Evolutionary conservation across 2,888 invertebrate genomes (phyloP).

Genomic region (Cacoxenus indagator): DNA sequence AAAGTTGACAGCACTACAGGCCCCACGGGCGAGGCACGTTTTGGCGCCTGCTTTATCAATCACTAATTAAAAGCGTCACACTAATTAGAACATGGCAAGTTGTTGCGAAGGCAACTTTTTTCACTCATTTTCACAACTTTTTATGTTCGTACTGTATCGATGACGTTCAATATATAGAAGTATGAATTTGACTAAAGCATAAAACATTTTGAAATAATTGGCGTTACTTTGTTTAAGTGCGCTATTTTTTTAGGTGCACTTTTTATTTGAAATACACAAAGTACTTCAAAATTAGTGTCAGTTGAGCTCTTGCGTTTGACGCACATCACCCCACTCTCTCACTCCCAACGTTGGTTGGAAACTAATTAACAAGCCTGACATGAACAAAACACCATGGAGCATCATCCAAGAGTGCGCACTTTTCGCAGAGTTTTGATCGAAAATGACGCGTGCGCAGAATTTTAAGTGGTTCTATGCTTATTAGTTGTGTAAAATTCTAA

Average conservation of each 20-base stretch:
- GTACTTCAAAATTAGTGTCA: neutral
- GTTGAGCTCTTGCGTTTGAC: no score
- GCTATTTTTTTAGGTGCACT: neutral
- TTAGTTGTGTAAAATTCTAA: neutral
- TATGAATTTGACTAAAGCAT: neutral
- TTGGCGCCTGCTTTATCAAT: neutral
- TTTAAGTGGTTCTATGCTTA: neutral
- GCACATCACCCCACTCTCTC: no score
- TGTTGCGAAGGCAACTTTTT: conserved; percentile 1
- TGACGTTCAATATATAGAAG: neutral
- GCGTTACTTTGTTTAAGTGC: neutral
- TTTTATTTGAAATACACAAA: neutral
- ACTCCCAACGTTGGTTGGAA: no score
- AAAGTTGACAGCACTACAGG: no score
- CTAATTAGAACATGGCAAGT: conserved; percentile 3
- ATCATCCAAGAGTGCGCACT: no score
- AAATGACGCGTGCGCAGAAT: neutral
- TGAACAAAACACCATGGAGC: neutral
- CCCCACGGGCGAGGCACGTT: neutral
- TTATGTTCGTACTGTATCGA: neutral
- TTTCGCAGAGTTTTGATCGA: neutral
- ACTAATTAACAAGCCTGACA: neutral
- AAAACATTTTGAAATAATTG: neutral
- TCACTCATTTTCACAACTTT: neutral
- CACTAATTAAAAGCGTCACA: conserved; percentile 4